Base-by-base conservation (phyloP, 2,888 invertebrate species). In the Mamestra brassicae region DNA sequence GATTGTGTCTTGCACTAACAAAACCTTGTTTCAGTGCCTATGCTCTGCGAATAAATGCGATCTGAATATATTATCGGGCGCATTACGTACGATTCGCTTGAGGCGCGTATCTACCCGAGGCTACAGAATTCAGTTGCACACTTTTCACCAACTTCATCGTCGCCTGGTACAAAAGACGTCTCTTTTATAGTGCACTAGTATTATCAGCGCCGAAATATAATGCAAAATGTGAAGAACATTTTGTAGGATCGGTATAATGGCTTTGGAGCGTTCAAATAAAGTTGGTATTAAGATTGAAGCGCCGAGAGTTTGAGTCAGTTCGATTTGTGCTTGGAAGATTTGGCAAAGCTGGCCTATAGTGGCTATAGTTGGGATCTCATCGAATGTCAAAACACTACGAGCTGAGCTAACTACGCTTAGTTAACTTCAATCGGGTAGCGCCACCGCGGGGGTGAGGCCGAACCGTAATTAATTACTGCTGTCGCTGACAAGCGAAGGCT, bases 61-160 rank as follows among this genome's bases (percentile, higher is more conserved):
- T 95, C 92, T 90, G 95, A 95, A 96, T 95, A 94, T 95, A 95
- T 95, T 95, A 95, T 94, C 94, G 93, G 91, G 92, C 92, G 93
- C 93, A 95, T 96, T 96, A 96, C 92, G 89, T 93, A 92, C 94
- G 94, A 89, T 92, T 93, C 95, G 93, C 94, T 94, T 92, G 94
- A 95, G 95, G 90, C 93, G 92, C 89, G 91, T 92, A 93, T 93
- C 92, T 93, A 90, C 89, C 89, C 88, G 88, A 88, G 90, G 88
- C 90, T 93, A 92, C 90, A 92, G 91, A 91, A 94, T 94, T 91
- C 92, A 92, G 91, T 90, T 92, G 93, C 92, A 91, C 90, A 92
- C 92, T 94, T 89, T 91, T 90, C 26, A 26, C 91, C 88, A 92
- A 92, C 92, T 94, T 91, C 91, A 91, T 92, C 91, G 89, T 85